Percentiles rank a stretch among this genome's conserved stretches.
These are phyloP conservation scores for human (Homo sapiens) DNA, from an alignment of 2,113 vertebrate species.

Conservation along the genomic window DNA sequence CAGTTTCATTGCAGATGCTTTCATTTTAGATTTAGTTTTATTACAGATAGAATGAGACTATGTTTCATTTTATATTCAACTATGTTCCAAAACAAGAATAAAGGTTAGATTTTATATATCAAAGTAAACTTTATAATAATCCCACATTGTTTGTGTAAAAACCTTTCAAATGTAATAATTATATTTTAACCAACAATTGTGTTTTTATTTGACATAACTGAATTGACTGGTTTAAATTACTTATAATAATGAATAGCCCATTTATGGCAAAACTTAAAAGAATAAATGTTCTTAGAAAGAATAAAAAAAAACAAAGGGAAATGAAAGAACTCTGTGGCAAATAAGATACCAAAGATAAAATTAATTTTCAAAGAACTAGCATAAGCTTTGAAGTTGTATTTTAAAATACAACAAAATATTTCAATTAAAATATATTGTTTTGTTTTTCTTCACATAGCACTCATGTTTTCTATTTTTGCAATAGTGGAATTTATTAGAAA, in stretches of 20 bases:
- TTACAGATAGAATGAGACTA: background rate
- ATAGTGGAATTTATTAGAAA: background rate
- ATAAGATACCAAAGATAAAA: background rate
- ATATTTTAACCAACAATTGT: background rate
- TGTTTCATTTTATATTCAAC: background rate
- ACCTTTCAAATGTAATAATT: background rate
- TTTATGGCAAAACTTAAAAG: background rate
- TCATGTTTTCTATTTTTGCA: background rate
- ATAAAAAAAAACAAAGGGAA: background rate
- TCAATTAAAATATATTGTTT: background rate
- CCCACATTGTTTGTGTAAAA: background rate
- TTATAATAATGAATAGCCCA: background rate
- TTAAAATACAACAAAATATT: background rate
- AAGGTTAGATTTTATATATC: background rate
- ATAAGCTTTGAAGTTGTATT: background rate
- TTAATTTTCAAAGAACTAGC: background rate
- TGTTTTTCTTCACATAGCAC: background rate
- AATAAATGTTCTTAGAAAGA: background rate
- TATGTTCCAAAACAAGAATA: background rate
- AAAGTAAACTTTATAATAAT: background rate
- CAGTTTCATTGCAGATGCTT: background rate
- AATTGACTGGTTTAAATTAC: background rate
- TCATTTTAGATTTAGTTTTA: background rate
- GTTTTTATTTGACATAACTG: background rate
- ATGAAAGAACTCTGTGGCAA: background rate